Percentiles rank a stretch among this genome's conserved stretches.
These are phyloP conservation scores for Acrobasis consociella DNA, from an alignment of 2,888 invertebrate genomes.

Conservation along the genomic window DNA sequence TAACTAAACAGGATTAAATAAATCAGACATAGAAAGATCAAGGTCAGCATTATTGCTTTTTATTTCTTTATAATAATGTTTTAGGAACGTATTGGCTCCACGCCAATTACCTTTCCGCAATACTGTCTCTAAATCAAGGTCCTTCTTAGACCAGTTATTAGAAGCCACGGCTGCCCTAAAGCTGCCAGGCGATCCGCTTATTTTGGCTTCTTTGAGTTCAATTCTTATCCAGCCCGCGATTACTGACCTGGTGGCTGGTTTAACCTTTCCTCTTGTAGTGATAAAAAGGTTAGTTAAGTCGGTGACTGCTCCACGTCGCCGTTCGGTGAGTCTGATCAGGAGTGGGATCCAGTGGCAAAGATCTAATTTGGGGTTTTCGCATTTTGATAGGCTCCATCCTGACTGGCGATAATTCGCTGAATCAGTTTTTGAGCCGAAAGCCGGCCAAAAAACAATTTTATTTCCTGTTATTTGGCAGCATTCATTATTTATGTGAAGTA, in stretches of 20 bases:
- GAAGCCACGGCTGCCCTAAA: slow-evolving; percentile 25
- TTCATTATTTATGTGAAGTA: slow-evolving; percentile 25
- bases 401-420: slow-evolving; percentile 28
- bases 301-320: background rate
- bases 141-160: slow-evolving; percentile 18
- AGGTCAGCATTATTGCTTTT: background rate
- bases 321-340: slow-evolving; percentile 21
- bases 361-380: slow-evolving; percentile 21
- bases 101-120: background rate
- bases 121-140: background rate
- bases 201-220: slow-evolving; percentile 24
- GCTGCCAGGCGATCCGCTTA: background rate
- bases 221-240: slow-evolving; percentile 32
- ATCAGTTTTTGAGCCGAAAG: slow-evolving; percentile 37
- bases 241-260: slow-evolving; percentile 31
- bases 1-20: background rate
- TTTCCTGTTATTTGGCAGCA: background rate
- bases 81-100: background rate
- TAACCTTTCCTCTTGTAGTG: slow-evolving; percentile 30
- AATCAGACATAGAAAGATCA: background rate
- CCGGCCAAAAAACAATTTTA: slow-evolving; percentile 31
- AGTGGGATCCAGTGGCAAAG: slow-evolving; percentile 27
- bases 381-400: slow-evolving; percentile 30
- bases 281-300: slow-evolving; percentile 28
- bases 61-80: background rate